Evolutionary conservation across 2,888 invertebrate genomes (phyloP), one percentile per base, ranked within the genome.

Genomic region (Beris chalybata): DNA sequence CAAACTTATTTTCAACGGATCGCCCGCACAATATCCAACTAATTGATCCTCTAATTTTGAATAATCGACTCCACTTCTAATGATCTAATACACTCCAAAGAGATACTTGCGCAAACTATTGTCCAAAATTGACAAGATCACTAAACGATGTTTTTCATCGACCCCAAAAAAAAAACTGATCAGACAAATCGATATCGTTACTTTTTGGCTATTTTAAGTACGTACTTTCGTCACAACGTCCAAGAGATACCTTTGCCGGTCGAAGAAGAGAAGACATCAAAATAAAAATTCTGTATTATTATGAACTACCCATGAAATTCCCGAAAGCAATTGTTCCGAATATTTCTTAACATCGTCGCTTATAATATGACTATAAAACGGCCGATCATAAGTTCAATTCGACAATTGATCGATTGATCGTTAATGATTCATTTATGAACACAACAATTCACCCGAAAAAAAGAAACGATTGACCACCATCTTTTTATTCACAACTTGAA

Each of bases 381-480:
- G 47, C 30, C 47, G 61, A 67, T 45, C 55, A 52, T 54, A 48
- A 38, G 44, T 43, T 59, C 43, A 44, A 30, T 57, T 53, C n/a
- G 57, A 54, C 55, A 50, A 68, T 68, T 65, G 68, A 68, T 68
- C 63, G 50, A 61, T 52, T 52, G 61, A 66, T 66, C 68, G 44
- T 68, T 68, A 68, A 68, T 65, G 68, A 59, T 68, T 68, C 68
- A 58, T 68, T 68, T 68, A 65, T 68, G 68, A 68, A 63, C 61
- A 22, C 61, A 52, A 38, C 38, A 61, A 61, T 52, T 61, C 38
- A 38, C 50, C 50, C 43, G 38, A 52, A 38, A 38, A 59, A 61
- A 52, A 38, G 61, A 50, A 61, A 52, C 61, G 61, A 61, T 61
- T 61, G 61, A 61, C 61, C 61, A 61, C 61, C 61, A 61, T 61